Base-by-base conservation (phyloP, 1,140 invertebrate species). In the Anastatus disparis region DNA sequence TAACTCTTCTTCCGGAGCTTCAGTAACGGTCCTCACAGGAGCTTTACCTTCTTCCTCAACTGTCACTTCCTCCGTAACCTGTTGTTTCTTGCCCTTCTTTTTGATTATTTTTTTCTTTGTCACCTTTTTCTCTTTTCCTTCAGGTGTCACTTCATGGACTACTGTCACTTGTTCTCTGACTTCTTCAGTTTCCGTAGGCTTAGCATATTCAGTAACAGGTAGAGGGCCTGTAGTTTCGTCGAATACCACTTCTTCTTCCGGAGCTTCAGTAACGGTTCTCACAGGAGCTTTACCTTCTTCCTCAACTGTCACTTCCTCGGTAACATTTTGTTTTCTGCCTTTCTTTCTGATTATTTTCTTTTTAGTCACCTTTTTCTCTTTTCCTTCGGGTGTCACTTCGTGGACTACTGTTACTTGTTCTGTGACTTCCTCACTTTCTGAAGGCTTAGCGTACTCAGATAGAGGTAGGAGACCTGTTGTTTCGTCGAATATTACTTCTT, bases 11-110 rank as follows among this genome's bases (percentile, higher is more conserved):
- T 72, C 62, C 13, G 74, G 73, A 56, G 73, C 52, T 27, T 76
- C 74, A 64, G 74, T 50, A 65, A 71, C 27, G 10, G 26, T 35
- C 50, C 17, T 74, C 42, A 71, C 71, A 71, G 82, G 74, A 62
- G 76, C 58, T 64, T 77, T 77, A 0, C 73, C 77, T 53, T 76
- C 70, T 68, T 81, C 77, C 26, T 79, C 76, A 22, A 87, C 75
- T 26, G 87, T 87, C 10, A 83, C 81, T 44, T 85, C 84, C 79
- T 88, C 85, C 9, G 85, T 87, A 1, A 84, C 79, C 75, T 87
- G 82, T 74, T 76, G 78, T 35, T 75, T 74, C 6, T 74, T 68
- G n/a, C 76, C 79, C 27, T 76, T 83, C 44, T 77, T 76, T 67
- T 78, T 82, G 2, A 75, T 78, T 12, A 75, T 74, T 46, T 81